These are phyloP conservation scores for Eustalomyia histrio DNA, from an alignment of 2,888 invertebrate species.

Conservation along the genomic window DNA sequence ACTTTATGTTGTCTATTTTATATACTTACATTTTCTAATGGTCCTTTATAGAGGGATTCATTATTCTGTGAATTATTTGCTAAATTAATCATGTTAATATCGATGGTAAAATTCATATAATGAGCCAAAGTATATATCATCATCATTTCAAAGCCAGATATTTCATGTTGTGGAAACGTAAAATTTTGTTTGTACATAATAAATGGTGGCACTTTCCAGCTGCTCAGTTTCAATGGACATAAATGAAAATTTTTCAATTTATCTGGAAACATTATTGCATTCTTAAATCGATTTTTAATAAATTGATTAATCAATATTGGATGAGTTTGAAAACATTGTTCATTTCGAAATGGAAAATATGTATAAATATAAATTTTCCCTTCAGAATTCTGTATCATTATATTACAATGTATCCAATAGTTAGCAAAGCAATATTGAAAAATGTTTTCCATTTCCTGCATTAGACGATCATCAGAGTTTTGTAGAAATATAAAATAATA, in stretches of 20 bases:
- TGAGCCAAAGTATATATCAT: conserved; percentile 66
- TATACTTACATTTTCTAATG: too few species aligned
- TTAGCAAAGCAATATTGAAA: conserved; percentile 73
- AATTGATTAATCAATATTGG: conserved; percentile 69
- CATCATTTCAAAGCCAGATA: conserved; percentile 67
- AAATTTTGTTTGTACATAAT: neutral
- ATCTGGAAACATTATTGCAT: conserved; percentile 68
- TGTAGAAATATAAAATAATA: conserved; percentile 74
- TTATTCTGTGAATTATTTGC: too few species aligned
- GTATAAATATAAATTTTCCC: conserved; percentile 72
- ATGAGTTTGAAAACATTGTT: conserved; percentile 63
- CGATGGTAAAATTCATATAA: conserved; percentile 69
- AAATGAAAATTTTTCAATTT: conserved; percentile 69
- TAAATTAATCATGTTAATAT: conserved; percentile 15
- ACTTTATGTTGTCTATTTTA: too few species aligned
- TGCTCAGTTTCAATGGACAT: conserved; percentile 64
- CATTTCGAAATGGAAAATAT: conserved; percentile 70
- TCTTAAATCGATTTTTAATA: conserved; percentile 64
- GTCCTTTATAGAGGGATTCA: too few species aligned
- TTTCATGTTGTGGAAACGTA: neutral
- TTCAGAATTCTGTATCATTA: conserved; percentile 71
- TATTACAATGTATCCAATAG: conserved; percentile 73
- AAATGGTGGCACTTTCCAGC: conserved; percentile 61
- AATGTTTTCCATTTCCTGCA: conserved; percentile 70
- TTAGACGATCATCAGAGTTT: conserved; percentile 66